A percentile compares a stretch with the other conserved stretches of the same genome.
Conservation (phyloP, 2,888 invertebrate genomes). For the Campoplex capitator region DNA sequence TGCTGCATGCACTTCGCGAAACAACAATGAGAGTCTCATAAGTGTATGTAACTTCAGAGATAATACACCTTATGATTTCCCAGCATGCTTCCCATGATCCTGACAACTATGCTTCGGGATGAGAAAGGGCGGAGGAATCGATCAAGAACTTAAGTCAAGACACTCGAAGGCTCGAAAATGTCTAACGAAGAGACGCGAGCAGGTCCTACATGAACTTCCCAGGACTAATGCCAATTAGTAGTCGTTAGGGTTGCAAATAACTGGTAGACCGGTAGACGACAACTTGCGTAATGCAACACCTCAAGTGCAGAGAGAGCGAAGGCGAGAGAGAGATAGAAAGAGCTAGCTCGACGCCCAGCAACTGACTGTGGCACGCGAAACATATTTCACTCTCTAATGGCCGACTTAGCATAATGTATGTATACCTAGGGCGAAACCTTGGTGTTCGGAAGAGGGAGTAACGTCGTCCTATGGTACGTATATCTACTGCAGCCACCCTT, state of each 20-base stretch:
- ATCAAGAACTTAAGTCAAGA: slow-evolving; percentile 56
- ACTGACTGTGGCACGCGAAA: slow-evolving; percentile 81
- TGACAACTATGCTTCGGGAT: slow-evolving; percentile 14
- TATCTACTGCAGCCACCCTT: slow-evolving; percentile 53
- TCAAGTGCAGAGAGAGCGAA: slow-evolving; percentile 57
- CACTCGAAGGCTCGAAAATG: neutral
- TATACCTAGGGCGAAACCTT: slow-evolving; percentile 77
- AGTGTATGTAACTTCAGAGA: slow-evolving; percentile 42
- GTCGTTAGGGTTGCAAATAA: slow-evolving; percentile 81
- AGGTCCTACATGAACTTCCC: slow-evolving; percentile 54
- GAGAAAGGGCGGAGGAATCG: slow-evolving; percentile 50
- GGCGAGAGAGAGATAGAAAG: slow-evolving; percentile 28
- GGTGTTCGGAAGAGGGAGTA: slow-evolving; percentile 12
- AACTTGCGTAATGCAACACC: slow-evolving; percentile 74
- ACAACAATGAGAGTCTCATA: slow-evolving; percentile 32
- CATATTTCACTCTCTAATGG: slow-evolving; percentile 82
- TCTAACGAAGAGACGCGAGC: slow-evolving; percentile 8
- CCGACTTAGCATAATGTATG: slow-evolving; percentile 82
- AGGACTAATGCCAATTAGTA: slow-evolving; percentile 76
- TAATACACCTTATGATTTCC: slow-evolving; percentile 12
- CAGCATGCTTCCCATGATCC: slow-evolving; percentile 32
- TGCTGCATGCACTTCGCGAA: neutral
- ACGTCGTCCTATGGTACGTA: slow-evolving; percentile 46
- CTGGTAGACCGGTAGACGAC: slow-evolving; percentile 71
- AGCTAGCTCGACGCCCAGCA: slow-evolving; percentile 70